These are phyloP conservation scores for Protobothrops flavoviridis DNA, from an alignment of 2,113 vertebrate species.

Conservation along the genomic window DNA sequence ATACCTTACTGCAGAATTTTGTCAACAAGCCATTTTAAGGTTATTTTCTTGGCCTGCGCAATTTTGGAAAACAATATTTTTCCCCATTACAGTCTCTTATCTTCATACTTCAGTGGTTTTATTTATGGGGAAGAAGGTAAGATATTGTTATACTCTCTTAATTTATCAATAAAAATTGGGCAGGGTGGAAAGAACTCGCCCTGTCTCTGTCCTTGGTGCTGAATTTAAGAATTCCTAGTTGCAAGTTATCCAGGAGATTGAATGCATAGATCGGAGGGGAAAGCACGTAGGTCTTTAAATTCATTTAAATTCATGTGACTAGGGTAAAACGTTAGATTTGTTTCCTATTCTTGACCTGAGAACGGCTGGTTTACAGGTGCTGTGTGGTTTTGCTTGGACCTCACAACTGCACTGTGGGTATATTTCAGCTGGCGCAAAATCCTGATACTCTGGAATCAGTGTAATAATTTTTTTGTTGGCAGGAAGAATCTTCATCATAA, in stretches of 20 bases:
- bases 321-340: too few species aligned
- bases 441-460: background rate
- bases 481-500: background rate
- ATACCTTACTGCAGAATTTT: background rate
- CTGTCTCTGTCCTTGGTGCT: slow-evolving; percentile 59
- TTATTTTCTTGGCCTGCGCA: background rate
- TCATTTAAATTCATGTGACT: background rate
- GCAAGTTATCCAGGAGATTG: background rate
- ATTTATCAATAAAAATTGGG: background rate
- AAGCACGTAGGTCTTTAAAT: background rate
- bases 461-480: background rate
- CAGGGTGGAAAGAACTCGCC: background rate
- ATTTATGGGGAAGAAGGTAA: background rate
- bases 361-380: accelerated
- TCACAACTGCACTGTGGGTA: background rate
- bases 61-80: background rate
- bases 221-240: slow-evolving; percentile 25
- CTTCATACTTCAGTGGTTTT: too few species aligned
- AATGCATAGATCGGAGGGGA: background rate
- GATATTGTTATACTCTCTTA: background rate
- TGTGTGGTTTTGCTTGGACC: background rate
- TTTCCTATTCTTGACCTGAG: background rate
- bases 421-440: background rate
- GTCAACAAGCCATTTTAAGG: background rate
- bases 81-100: background rate